phyloP scores from a whole-genome alignment of 2,113 vertebrate species.

The Ptilonorhynchus violaceus region DNA sequence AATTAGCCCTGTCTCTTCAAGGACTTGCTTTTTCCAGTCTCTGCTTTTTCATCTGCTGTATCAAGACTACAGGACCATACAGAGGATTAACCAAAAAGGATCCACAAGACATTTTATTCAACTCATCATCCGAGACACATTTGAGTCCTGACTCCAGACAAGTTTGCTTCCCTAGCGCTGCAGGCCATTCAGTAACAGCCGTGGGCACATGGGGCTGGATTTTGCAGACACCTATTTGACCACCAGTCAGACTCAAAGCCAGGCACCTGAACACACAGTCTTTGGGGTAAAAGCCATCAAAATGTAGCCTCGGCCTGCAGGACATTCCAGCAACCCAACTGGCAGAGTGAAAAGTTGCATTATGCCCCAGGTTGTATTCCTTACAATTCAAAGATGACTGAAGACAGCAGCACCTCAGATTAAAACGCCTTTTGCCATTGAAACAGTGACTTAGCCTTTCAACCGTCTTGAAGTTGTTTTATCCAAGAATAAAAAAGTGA shows the following conservation, averaged over 20 bases:
- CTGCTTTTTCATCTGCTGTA: background rate
- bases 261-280: background rate
- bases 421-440: background rate
- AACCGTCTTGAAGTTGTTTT: constrained; percentile 51
- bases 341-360: background rate
- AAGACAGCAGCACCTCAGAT: background rate
- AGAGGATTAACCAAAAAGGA: background rate
- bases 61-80: background rate
- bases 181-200: background rate
- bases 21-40: background rate
- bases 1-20: background rate
- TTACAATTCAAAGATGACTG: background rate
- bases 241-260: background rate
- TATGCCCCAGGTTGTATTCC: background rate
- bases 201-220: background rate
- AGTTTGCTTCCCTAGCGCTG: background rate
- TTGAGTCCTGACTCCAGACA: background rate
- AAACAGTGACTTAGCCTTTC: background rate
- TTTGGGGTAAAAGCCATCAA: background rate
- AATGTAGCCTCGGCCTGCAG: background rate
- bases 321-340: background rate
- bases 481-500: constrained; percentile 64
- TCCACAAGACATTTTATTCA: constrained; percentile 43
- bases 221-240: background rate
- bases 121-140: background rate